Percentiles rank a stretch among this genome's conserved stretches.
These are phyloP conservation scores for Euthynnus affinis DNA, from an alignment of 2,797 vertebrate species.

Conservation along the genomic window DNA sequence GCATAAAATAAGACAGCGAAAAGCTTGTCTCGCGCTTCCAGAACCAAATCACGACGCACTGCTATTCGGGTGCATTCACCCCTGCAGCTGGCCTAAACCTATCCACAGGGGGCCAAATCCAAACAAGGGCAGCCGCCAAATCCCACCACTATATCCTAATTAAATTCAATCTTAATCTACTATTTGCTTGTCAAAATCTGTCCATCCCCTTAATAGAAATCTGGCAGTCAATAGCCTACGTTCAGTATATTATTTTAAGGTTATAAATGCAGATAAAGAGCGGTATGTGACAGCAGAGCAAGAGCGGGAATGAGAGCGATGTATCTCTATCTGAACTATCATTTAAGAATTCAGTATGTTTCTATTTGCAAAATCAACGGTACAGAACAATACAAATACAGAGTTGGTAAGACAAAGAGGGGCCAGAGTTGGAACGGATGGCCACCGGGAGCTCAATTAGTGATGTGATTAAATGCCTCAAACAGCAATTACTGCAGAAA, in stretches of 20 bases:
- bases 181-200: constrained; percentile 30
- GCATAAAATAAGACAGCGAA: constrained; percentile 70
- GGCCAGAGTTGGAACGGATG: neutral
- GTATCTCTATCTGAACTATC: neutral
- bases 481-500: constrained; percentile 26
- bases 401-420: neutral
- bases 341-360: neutral
- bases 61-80: constrained; percentile 44
- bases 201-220: neutral
- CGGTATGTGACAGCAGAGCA: neutral
- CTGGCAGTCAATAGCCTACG: neutral
- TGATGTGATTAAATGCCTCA: constrained; percentile 5
- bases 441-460: neutral
- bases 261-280: neutral
- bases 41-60: constrained; percentile 59
- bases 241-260: constrained; percentile 8
- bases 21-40: constrained; percentile 50
- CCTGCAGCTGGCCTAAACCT: constrained; percentile 42
- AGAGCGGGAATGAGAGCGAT: neutral
- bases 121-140: constrained; percentile 35
- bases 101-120: constrained; percentile 40
- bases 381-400: neutral
- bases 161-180: constrained; percentile 33
- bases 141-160: constrained; percentile 42
- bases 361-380: neutral